Evolutionary conservation across 2,888 invertebrate genomes (phyloP).

Genomic region (Orthosia gothica): DNA sequence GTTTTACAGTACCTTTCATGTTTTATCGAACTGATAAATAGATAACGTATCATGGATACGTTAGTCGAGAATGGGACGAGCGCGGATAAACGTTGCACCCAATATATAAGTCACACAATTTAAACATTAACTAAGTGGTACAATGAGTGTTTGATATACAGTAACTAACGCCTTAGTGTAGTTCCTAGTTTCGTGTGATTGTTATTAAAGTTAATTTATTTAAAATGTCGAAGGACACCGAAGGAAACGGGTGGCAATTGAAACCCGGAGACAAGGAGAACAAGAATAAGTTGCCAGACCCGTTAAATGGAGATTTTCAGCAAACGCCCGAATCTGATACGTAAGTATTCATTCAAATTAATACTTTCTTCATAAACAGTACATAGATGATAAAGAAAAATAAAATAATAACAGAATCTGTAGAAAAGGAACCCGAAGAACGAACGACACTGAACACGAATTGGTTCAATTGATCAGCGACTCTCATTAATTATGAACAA

Average conservation of each 20-base stretch:
- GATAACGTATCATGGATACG: slow-evolving; percentile 72
- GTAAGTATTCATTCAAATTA: slow-evolving; percentile 62
- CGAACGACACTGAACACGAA: slow-evolving; percentile 57
- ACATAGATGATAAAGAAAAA: not conserved
- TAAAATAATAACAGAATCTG: slow-evolving; percentile 7
- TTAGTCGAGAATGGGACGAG: slow-evolving; percentile 58
- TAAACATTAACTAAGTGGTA: slow-evolving; percentile 18
- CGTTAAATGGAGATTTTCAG: slow-evolving; percentile 64
- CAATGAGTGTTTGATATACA: slow-evolving; percentile 42
- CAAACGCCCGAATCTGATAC: slow-evolving; percentile 66
- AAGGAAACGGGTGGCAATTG: slow-evolving; percentile 68
- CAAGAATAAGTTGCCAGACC: slow-evolving; percentile 66
- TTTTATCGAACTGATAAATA: slow-evolving; percentile 72
- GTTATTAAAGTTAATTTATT: slow-evolving; percentile 53
- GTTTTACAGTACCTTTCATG: slow-evolving; percentile 43
- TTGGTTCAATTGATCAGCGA: slow-evolving; percentile 63
- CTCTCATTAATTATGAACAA: slow-evolving; percentile 39
- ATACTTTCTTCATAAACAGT: not conserved
- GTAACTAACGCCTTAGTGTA: slow-evolving; percentile 19
- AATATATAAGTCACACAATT: slow-evolving; percentile 30
- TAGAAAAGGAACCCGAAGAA: slow-evolving; percentile 30
- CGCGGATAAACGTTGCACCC: slow-evolving; percentile 45
- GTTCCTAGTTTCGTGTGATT: slow-evolving; percentile 29
- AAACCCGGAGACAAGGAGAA: slow-evolving; percentile 65
- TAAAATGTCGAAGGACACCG: slow-evolving; percentile 72